Percentiles rank a stretch among this genome's conserved stretches.
These are phyloP conservation scores for Drosophila setosimentum DNA, from an alignment of 2,888 invertebrate species.

Conservation along the genomic window DNA sequence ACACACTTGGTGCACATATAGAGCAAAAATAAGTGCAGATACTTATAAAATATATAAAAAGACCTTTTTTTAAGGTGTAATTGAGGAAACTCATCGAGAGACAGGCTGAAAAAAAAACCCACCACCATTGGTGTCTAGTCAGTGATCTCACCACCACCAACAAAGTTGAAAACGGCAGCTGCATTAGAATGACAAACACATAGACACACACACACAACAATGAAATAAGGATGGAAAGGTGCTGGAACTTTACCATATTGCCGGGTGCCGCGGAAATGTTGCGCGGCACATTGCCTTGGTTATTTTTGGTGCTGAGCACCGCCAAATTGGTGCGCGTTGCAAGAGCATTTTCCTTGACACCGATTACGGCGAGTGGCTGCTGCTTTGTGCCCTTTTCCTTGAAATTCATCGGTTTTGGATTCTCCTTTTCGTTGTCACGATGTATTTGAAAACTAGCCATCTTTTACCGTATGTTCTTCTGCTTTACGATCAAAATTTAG, in stretches of 20 bases:
- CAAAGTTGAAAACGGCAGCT: constrained; percentile 54
- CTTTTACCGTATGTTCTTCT: constrained; percentile 24
- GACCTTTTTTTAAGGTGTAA: constrained; percentile 4
- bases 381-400: constrained; percentile 64
- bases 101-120: constrained; percentile 32
- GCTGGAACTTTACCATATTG: constrained; percentile 73
- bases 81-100: constrained; percentile 3
- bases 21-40: constrained; percentile 13
- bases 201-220: constrained; percentile 28
- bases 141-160: constrained; percentile 43
- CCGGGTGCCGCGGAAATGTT: constrained; percentile 43
- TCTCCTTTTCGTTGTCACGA: constrained; percentile 91
- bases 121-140: constrained; percentile 47
- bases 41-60: constrained; percentile 6
- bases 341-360: constrained; percentile 67
- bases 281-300: constrained; percentile 61
- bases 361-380: constrained; percentile 71
- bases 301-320: constrained; percentile 66
- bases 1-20: constrained; percentile 5
- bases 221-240: constrained; percentile 38
- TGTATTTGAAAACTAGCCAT: constrained; percentile 91
- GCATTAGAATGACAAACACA: constrained; percentile 57
- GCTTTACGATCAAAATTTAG: constrained; percentile 1
- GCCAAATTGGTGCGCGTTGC: constrained; percentile 69
- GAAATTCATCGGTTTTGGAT: constrained; percentile 71